Base-by-base conservation (phyloP, 2,888 invertebrate genomes). In the Caenorhabditis sulstoni region DNA sequence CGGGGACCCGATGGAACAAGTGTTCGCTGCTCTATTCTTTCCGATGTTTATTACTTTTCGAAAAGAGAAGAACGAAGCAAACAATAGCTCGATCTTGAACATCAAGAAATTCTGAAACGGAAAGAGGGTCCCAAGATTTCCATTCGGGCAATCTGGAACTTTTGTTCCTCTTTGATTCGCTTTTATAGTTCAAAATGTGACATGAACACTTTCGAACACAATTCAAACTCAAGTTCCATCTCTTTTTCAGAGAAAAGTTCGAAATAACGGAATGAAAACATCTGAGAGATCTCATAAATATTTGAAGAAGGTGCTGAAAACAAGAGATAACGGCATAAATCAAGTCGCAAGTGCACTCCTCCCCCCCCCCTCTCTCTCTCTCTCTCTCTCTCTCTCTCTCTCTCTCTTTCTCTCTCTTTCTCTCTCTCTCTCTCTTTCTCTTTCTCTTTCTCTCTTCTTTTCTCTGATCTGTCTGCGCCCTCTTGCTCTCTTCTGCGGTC, bases 401-500 rank as follows among this genome's bases (percentile, higher is more conserved):
- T 57, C 35, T 57, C 57, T 39, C 39, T 39, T 39, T 53, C 22
- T 53, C 53, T 23, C 53, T 22, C 23, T 23, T n/a, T 23, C 41
- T 39, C 11, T 44, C 18, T 50, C 55, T 29, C 59, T 29, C 29
- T 29, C 29, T 29, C 29, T 29, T 7, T 29, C 29, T 29, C 29
- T 29, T 7, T 29, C 29, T 29, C 29, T 29, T 7, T 29, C 29
- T 29, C 29, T 29, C 29, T 29, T 7, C 7, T 7, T 29, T 7
- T 29, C 7, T 29, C 29, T 29, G 29, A 5, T 29, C 4, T 29
- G 29, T 52, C 52, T 16, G 20, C 52, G 22, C 45, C 20, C 53
- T 37, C 49, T 35, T 37, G 35, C 50, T 68, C 67, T 52, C 44
- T 45, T 23, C 41, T 61, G 59, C 58, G 39, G 44, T 53, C 53